These are phyloP conservation scores for Danio tinwini DNA, from an alignment of 2,797 vertebrate genomes.

Conservation along the genomic window DNA sequence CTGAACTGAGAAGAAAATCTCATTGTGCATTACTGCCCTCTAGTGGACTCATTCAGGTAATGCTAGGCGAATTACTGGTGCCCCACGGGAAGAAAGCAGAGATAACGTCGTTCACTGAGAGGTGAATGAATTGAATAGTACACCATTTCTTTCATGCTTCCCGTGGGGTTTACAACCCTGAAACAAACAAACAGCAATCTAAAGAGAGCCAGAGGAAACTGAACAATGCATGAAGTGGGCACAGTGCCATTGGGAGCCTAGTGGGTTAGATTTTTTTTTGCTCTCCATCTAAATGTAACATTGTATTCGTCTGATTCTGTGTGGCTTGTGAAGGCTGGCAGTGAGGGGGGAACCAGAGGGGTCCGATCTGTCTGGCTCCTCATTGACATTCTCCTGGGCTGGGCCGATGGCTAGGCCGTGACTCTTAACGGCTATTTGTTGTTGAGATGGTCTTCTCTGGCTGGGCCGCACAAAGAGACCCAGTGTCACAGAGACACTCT, in stretches of 20 bases:
- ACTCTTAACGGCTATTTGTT: conserved; percentile 80
- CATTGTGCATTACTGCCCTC: conserved; percentile 22
- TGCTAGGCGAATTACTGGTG: neutral
- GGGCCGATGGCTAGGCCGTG: conserved; percentile 58
- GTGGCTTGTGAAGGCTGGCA: conserved; percentile 24
- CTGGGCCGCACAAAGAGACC: conserved; percentile 76
- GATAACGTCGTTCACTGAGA: conserved; percentile 32
- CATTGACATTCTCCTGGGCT: conserved; percentile 61
- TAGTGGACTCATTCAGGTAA: conserved; percentile 10
- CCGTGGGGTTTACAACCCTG: conserved; percentile 42
- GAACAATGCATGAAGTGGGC: conserved; percentile 34
- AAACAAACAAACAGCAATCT: conserved; percentile 50
- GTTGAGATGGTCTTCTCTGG: conserved; percentile 71
- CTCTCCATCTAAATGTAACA: conserved; percentile 35
- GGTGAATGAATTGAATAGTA: conserved; percentile 39
- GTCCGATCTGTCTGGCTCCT: conserved; percentile 45
- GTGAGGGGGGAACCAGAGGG: conserved; percentile 23
- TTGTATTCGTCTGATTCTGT: conserved; percentile 39
- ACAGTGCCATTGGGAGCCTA: conserved; percentile 7
- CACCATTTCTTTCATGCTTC: conserved; percentile 37
- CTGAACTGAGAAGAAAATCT: neutral
- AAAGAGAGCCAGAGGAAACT: conserved; percentile 28
- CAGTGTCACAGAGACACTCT: conserved; percentile 77
- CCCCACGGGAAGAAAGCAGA: neutral
- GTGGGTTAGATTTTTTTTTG: conserved; percentile 21